Evolutionary conservation across 2,888 invertebrate genomes (phyloP).

Genomic region (Galeopsomyia nigrocyanea): DNA sequence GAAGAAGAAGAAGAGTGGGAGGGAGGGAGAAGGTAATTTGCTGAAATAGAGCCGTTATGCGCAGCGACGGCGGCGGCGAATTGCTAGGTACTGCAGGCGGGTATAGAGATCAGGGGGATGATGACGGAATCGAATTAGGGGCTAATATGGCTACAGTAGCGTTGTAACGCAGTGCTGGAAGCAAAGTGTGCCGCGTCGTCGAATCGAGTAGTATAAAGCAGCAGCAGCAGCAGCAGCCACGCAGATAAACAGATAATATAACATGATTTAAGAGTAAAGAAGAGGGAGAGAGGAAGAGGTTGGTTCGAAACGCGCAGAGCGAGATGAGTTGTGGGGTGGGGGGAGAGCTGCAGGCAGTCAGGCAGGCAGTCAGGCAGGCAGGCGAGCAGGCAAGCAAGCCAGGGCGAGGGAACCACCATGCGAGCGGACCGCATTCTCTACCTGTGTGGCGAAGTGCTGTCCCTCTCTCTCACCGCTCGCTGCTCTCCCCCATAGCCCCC

Average conservation of each 20-base stretch:
- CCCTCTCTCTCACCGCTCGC: conserved; percentile 46
- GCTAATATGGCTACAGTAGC: no score
- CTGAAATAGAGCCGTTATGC: conserved; percentile 58
- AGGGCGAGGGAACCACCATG: conserved; percentile 50
- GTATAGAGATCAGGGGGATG: no score
- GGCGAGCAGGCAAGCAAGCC: no score
- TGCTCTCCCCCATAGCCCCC: conserved; percentile 18
- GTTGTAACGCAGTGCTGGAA: no score
- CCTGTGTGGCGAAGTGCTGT: conserved; percentile 61
- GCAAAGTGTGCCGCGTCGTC: no score
- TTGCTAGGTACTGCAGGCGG: no score
- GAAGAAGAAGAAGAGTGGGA: conserved; percentile 23
- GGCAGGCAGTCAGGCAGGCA: conserved; percentile 39
- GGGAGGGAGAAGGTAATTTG: conserved; percentile 53
- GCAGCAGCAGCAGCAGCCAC: no score
- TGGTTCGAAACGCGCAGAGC: no score
- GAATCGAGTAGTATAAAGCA: neutral
- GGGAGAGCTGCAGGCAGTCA: conserved; percentile 15
- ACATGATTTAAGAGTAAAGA: conserved; percentile 23
- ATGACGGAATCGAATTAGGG: no score
- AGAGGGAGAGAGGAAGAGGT: conserved; percentile 37
- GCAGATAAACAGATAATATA: conserved; percentile 6
- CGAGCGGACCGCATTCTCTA: conserved; percentile 61
- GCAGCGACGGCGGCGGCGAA: conserved; percentile 22
- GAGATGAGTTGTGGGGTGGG: no score